A percentile compares a stretch with the other conserved stretches of the same genome.
These are phyloP conservation scores for Tyria jacobaeae DNA, from an alignment of 2,888 invertebrate species.

Conservation along the genomic window DNA sequence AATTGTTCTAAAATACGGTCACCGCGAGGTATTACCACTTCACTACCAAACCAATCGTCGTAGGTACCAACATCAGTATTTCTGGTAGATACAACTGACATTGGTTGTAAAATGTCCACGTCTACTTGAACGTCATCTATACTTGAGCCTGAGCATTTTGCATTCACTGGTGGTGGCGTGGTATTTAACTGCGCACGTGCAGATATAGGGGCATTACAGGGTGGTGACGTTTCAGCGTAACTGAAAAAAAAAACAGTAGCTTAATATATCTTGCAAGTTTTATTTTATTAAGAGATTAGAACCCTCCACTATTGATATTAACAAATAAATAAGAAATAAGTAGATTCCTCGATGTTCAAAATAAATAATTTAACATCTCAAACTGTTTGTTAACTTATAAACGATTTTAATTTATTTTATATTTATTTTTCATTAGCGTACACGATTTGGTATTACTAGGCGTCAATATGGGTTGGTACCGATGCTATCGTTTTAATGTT, in stretches of 20 bases:
- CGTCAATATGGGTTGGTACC: too few species aligned
- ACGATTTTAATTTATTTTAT: too few species aligned
- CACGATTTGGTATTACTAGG: too few species aligned
- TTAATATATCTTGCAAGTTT: background rate
- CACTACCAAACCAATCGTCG: slow-evolving; percentile 74
- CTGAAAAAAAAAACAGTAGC: slow-evolving; percentile 46
- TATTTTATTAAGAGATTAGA: too few species aligned
- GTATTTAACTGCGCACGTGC: slow-evolving; percentile 31
- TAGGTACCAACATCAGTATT: slow-evolving; percentile 63
- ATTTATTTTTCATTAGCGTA: too few species aligned
- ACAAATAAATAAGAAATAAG: too few species aligned
- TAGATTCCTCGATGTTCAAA: too few species aligned
- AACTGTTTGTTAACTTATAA: too few species aligned
- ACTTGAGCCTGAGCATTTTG: slow-evolving; percentile 48
- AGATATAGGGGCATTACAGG: slow-evolving; percentile 20
- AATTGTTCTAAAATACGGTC: slow-evolving; percentile 81
- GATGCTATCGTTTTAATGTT: too few species aligned
- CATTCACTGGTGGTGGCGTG: slow-evolving; percentile 36
- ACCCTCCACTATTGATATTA: too few species aligned
- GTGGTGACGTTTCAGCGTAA: slow-evolving; percentile 56
- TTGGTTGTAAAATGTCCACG: slow-evolving; percentile 46
- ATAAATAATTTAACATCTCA: too few species aligned
- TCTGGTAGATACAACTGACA: slow-evolving; percentile 54
- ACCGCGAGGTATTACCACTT: slow-evolving; percentile 71
- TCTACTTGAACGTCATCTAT: slow-evolving; percentile 52